Evolutionary conservation across 2,113 vertebrate species (phyloP).

Genomic region (Acanthisitta chloris): DNA sequence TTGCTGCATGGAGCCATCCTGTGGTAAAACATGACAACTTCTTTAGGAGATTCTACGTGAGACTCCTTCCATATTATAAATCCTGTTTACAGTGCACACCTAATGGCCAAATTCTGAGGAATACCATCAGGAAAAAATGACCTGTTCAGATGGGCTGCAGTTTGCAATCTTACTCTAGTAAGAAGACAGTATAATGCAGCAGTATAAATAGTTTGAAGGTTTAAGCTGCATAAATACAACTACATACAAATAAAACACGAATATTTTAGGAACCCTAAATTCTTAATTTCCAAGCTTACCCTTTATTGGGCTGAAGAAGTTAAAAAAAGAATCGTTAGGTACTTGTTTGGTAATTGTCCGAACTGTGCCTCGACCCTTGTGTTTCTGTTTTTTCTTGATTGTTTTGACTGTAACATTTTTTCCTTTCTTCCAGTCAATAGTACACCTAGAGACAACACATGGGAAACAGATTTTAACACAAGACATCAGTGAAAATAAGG

Average conservation of each 20-base stretch:
- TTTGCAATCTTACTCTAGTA: neutral
- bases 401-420: constrained; percentile 97
- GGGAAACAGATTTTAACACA: neutral
- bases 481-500: neutral
- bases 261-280: neutral
- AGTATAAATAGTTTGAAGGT: neutral
- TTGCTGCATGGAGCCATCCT: constrained; percentile 28
- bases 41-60: neutral
- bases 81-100: neutral
- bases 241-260: neutral
- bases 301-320: constrained; percentile 96
- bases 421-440: constrained; percentile 96
- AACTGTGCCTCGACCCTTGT: constrained; percentile 95
- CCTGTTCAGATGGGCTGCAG: neutral
- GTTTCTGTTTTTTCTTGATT: constrained; percentile 98
- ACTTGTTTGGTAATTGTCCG: constrained; percentile 95
- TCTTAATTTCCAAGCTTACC: constrained; percentile 69
- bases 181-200: neutral
- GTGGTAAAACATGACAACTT: constrained; percentile 13
- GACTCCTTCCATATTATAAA: neutral
- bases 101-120: neutral
- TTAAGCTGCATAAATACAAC: neutral
- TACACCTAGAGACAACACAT: constrained; percentile 74
- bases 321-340: constrained; percentile 96
- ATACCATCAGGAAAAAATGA: neutral